Percentiles rank a stretch among this genome's conserved stretches.
phyloP scores from a whole-genome alignment of 2,113 vertebrate genomes.

The Pheucticus melanocephalus region DNA sequence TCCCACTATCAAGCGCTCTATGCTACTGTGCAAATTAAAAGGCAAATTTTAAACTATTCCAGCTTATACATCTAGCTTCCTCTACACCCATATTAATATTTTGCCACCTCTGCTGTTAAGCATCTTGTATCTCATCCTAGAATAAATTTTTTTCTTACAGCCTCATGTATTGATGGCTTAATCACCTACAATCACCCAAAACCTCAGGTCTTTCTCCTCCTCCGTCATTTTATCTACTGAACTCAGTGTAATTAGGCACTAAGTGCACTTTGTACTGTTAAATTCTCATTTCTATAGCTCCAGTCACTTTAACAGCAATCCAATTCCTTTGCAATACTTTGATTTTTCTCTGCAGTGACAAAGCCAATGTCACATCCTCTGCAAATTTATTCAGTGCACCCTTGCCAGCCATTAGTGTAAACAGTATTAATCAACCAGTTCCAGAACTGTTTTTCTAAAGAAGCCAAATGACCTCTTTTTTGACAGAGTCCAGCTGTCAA shows the following conservation, averaged over 20 bases:
- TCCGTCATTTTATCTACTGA: slow-evolving; percentile 18
- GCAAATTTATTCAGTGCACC: neutral
- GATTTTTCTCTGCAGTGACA: neutral
- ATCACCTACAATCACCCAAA: slow-evolving; percentile 7
- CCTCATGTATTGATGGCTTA: neutral
- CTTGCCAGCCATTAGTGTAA: neutral
- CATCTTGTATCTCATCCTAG: neutral
- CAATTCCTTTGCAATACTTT: neutral
- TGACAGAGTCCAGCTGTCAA: neutral
- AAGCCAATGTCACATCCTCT: neutral
- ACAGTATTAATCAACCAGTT: neutral
- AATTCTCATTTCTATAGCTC: slow-evolving; percentile 19
- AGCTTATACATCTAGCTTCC: neutral
- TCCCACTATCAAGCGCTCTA: neutral
- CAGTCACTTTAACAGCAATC: neutral
- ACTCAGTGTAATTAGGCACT: slow-evolving; percentile 31
- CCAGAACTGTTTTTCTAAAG: neutral
- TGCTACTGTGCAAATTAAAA: neutral
- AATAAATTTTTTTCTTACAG: neutral
- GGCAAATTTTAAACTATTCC: neutral
- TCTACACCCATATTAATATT: neutral
- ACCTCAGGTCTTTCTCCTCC: neutral
- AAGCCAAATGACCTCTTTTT: neutral
- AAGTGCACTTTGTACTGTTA: slow-evolving; percentile 9
- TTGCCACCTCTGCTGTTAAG: neutral